Percentiles rank a stretch among this genome's conserved stretches.
Evolutionary conservation across 2,113 vertebrate species (phyloP).

Genomic region (Okapia johnstoni): DNA sequence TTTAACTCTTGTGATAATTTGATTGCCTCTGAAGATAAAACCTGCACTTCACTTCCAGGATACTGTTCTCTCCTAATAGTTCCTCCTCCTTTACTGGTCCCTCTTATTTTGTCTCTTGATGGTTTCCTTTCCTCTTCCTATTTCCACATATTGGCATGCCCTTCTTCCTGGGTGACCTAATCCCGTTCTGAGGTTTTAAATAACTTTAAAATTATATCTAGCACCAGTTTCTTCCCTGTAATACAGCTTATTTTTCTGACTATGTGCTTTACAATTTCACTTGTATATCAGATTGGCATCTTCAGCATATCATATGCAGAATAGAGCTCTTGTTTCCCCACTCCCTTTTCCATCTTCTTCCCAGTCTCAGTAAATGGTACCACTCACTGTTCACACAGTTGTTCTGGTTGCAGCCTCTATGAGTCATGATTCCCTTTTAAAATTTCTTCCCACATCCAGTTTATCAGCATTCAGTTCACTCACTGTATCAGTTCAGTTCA

Average conservation of each 20-base stretch:
- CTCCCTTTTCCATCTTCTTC: background rate
- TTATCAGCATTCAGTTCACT: background rate
- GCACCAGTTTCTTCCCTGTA: background rate
- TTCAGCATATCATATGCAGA: background rate
- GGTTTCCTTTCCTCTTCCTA: background rate
- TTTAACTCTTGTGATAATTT: background rate
- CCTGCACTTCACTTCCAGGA: background rate
- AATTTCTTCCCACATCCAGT: background rate
- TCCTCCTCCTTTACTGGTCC: background rate
- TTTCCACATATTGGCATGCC: background rate
- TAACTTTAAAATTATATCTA: background rate
- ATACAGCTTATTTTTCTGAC: background rate
- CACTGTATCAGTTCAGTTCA: background rate
- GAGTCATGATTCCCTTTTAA: background rate
- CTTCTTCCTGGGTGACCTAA: conserved; percentile 12
- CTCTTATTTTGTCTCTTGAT: background rate
- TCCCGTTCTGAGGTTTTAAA: background rate
- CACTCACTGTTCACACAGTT: background rate
- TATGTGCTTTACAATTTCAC: background rate
- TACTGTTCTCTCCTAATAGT: background rate
- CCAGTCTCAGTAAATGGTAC: background rate
- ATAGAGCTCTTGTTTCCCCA: background rate
- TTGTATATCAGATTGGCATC: background rate
- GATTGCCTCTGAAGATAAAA: conserved; percentile 22
- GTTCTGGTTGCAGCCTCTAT: background rate